A percentile compares a stretch with the other conserved stretches of the same genome.
Conservation (phyloP, 1,140 invertebrate genomes). For the Drosophila littoralis region DNA sequence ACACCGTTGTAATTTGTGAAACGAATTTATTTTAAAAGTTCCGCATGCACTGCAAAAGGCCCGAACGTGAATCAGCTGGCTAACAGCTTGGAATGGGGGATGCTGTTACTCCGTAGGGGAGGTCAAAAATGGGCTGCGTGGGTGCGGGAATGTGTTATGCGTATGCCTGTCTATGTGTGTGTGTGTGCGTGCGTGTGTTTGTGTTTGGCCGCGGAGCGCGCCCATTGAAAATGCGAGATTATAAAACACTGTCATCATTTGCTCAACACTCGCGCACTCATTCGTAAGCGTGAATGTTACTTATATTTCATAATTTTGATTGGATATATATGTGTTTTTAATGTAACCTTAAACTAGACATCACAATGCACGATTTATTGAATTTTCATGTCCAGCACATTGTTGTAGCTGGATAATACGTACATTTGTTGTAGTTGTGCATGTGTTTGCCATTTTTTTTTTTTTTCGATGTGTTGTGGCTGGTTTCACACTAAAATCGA, state of each 20-base stretch:
- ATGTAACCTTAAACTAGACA: conserved; percentile 58
- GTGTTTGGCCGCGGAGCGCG: conserved; percentile 27
- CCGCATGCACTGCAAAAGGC: conserved; percentile 35
- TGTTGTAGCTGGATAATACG: conserved; percentile 52
- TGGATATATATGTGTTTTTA: conserved; percentile 13
- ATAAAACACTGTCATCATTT: conserved; percentile 72
- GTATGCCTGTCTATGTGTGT: conserved; percentile 22
- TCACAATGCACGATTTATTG: conserved; percentile 62
- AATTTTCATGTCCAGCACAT: conserved; percentile 65
- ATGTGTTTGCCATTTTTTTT: conserved; percentile 78
- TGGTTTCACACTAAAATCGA: conserved; percentile 60
- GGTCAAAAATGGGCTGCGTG: conserved; percentile 64
- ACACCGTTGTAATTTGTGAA: conserved; percentile 52
- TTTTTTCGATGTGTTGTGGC: conserved; percentile 52
- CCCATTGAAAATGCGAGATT: conserved; percentile 47
- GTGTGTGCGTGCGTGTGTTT: conserved; percentile 12
- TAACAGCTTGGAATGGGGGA: conserved; percentile 12
- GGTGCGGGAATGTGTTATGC: conserved; percentile 47
- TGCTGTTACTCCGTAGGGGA: conserved; percentile 61
- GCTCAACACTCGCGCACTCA: conserved; percentile 38
- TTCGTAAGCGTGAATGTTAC: conserved; percentile 35
- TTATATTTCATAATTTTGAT: conserved; percentile 70
- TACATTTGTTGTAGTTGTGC: conserved; percentile 74
- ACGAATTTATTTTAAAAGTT: conserved; percentile 52
- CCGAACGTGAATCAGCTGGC: conserved; percentile 67